Conservation (phyloP, 53 echinoderm and acorn worm genomes). For the Holothuria scabra region DNA sequence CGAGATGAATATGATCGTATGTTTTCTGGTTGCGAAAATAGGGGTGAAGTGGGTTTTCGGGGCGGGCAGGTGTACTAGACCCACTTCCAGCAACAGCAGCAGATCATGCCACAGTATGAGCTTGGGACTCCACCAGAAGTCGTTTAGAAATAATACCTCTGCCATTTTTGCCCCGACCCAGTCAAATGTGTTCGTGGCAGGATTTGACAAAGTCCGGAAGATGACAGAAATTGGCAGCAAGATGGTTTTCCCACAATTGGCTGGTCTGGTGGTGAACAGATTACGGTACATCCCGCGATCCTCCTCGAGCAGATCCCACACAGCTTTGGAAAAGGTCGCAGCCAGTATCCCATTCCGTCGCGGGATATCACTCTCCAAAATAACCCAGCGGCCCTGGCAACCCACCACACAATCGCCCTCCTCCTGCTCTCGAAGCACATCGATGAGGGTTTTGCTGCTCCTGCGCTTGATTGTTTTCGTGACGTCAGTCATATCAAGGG, state of each 20-base stretch:
- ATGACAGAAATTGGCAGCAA: neutral
- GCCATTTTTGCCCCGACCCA: too few species aligned
- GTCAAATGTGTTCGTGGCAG: too few species aligned
- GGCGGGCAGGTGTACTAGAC: slow-evolving; percentile 22
- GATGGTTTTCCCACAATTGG: slow-evolving; percentile 12
- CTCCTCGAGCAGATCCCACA: slow-evolving; percentile 12
- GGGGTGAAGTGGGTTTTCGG: too few species aligned
- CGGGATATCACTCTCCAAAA: neutral
- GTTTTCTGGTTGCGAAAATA: too few species aligned
- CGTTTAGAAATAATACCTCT: slow-evolving; percentile 41
- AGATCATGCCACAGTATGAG: slow-evolving; percentile 51
- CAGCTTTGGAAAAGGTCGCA: neutral
- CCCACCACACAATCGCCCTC: slow-evolving; percentile 4
- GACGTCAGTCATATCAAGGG: neutral
- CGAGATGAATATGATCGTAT: too few species aligned
- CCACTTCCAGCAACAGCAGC: slow-evolving; percentile 51
- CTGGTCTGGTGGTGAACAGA: neutral
- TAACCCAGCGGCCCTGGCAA: neutral
- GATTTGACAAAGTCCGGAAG: too few species aligned
- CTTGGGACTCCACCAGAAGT: slow-evolving; percentile 45
- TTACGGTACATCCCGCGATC: neutral
- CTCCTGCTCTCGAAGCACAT: neutral
- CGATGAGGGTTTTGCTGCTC: too few species aligned
- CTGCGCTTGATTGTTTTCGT: neutral
- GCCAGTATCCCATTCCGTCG: neutral